Conservation (phyloP, 2,113 vertebrate species). For the Zosterops japonicus region DNA sequence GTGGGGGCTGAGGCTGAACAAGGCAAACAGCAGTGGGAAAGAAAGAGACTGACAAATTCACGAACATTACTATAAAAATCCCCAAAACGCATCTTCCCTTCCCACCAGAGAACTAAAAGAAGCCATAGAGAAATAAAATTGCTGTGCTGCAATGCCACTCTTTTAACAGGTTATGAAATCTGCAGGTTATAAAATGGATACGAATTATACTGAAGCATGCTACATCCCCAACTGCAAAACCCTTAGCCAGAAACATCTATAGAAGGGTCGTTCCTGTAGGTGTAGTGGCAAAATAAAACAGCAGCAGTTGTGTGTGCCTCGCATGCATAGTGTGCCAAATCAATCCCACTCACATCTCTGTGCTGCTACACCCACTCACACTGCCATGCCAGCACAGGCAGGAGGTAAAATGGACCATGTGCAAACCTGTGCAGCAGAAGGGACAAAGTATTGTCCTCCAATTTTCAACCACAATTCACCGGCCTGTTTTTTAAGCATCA, state of each 20-base stretch:
- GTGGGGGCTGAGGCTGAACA: background rate
- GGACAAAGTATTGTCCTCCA: background rate
- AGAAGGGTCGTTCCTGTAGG: background rate
- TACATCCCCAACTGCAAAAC: background rate
- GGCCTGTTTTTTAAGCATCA: background rate
- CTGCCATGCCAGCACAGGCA: background rate
- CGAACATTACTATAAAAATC: background rate
- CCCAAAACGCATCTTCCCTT: background rate
- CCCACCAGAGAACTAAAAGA: background rate
- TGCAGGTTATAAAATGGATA: background rate
- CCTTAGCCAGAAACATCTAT: background rate
- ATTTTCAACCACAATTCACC: background rate
- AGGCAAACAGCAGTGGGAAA: background rate
- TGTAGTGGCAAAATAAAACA: background rate
- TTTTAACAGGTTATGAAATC: background rate
- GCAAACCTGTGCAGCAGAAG: background rate
- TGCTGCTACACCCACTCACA: background rate
- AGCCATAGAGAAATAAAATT: background rate
- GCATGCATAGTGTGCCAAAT: constrained; percentile 35
- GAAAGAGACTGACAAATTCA: background rate
- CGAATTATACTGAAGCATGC: background rate
- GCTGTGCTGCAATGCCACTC: background rate
- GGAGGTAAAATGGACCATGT: background rate
- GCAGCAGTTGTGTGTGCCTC: constrained; percentile 29
- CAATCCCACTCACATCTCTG: background rate